A percentile compares a stretch with the other conserved stretches of the same genome.
These are phyloP conservation scores for Saguinus midas DNA, from an alignment of 2,113 vertebrate genomes.

Conservation along the genomic window DNA sequence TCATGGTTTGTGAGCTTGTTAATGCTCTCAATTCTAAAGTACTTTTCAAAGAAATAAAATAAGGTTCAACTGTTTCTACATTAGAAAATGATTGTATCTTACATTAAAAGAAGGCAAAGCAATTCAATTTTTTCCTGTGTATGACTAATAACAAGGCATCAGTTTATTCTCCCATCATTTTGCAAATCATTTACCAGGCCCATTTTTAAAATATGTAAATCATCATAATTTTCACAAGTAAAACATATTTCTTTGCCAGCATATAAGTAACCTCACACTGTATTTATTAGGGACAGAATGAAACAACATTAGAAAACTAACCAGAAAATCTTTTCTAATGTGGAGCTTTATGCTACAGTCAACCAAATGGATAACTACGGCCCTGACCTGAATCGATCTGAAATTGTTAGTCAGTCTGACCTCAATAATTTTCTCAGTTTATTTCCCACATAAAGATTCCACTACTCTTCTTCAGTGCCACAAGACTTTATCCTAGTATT, in stretches of 20 bases:
- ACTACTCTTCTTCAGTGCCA: not conserved
- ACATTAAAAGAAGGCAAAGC: not conserved
- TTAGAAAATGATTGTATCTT: not conserved
- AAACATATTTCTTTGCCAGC: not conserved
- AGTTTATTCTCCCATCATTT: not conserved
- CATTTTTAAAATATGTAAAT: not conserved
- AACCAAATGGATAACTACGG: not conserved
- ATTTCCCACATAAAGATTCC: not conserved
- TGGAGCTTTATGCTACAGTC: not conserved
- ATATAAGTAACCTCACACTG: not conserved
- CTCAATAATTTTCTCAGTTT: not conserved
- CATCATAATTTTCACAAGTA: not conserved
- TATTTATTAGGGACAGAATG: not conserved
- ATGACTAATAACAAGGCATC: not conserved
- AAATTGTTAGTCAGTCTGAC: not conserved
- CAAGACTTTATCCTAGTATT: not conserved
- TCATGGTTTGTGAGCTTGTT: not conserved
- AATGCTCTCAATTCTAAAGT: not conserved
- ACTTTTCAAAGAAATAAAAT: conserved; percentile 32
- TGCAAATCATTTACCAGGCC: not conserved
- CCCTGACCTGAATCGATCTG: not conserved
- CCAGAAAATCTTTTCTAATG: not conserved
- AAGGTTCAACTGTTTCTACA: not conserved
- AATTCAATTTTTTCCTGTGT: not conserved
- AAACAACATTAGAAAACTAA: not conserved